Evolutionary conservation across 2,888 invertebrate species (phyloP), one percentile per base, ranked within the genome.

Genomic region (Eutolmus rufibarbis): DNA sequence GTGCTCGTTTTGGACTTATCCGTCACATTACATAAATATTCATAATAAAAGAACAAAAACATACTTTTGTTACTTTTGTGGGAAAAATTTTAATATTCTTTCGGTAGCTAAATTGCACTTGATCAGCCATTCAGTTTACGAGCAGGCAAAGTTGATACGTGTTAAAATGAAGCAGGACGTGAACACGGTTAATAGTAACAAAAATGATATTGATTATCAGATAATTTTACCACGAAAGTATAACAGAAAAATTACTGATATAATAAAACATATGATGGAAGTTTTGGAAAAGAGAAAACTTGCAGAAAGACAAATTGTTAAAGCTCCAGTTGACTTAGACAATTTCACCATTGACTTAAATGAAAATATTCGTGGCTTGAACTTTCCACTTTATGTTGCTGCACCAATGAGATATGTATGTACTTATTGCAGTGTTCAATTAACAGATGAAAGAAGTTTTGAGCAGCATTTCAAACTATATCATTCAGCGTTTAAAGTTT

Each of bases 41-140:
- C 66, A 66, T 9, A 66, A 66, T 23, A 66, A 28, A 7, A 2
- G 28, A 9, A 14, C 19, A 12, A 66, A 66, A 66, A 66, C 28
- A 1, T 85, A 85, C n/a, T 85, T 85, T 43, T 85, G 85, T n/a
- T 85, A 85, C 31, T 85, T 43, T 74, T 85, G 85, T 74, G 85
- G 85, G 2, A 43, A 85, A 23, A 43, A 43, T 14, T 85, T 85
- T 46, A n/a, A 23, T n/a, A 2, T n/a, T 7, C 9, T 46, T 19
- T 9, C 79, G 9, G 46, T n/a, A 23, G 40, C 79, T 23, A 43
- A 79, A 46, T 40, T 19, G 2, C 79, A 79, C 19, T 79, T 79
- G 19, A 19, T 40, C 16, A 77, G 77, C n/a, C 77, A 40, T 28
- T 23, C 66, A 23, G 23, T 28, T 23, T 66, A 12, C 19, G 66